Conservation (phyloP, 1,140 invertebrate genomes). For the Plutomurus gul region DNA sequence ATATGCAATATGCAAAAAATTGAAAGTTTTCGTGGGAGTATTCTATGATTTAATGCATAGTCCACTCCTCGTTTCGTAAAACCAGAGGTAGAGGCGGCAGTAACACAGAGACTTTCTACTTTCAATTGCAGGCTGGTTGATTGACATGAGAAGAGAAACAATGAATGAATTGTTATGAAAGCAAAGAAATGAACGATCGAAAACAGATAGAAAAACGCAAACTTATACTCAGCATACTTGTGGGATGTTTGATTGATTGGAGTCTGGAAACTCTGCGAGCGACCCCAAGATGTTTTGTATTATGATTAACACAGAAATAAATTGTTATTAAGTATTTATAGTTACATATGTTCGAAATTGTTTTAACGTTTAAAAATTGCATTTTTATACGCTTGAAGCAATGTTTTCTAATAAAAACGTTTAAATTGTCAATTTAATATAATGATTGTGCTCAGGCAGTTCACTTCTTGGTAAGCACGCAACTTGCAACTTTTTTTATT, state of each 20-base stretch:
- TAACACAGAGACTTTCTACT: slow-evolving; percentile 22
- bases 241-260: slow-evolving; percentile 3
- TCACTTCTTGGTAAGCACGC: slow-evolving; percentile 17
- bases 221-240: neutral
- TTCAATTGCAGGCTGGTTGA: slow-evolving; percentile 23
- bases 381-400: slow-evolving; percentile 17
- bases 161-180: too few relatives aligned
- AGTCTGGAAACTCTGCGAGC: slow-evolving; percentile 12
- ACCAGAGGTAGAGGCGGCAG: neutral
- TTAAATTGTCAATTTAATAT: slow-evolving; percentile 30
- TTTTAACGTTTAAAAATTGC: neutral
- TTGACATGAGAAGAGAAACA: slow-evolving; percentile 8
- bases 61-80: neutral
- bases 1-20: neutral
- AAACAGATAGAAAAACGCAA: neutral
- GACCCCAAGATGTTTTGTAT: slow-evolving; percentile 17
- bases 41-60: slow-evolving; percentile 17
- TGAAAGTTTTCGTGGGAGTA: neutral
- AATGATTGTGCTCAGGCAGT: slow-evolving; percentile 4
- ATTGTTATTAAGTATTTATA: slow-evolving; percentile 15
- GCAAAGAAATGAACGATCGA: neutral
- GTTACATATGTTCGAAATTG: slow-evolving; percentile 3
- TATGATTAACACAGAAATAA: neutral
- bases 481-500: slow-evolving; percentile 24
- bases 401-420: slow-evolving; percentile 19